Conservation (phyloP, 1,140 invertebrate genomes). For the Cotesia typhae region DNA sequence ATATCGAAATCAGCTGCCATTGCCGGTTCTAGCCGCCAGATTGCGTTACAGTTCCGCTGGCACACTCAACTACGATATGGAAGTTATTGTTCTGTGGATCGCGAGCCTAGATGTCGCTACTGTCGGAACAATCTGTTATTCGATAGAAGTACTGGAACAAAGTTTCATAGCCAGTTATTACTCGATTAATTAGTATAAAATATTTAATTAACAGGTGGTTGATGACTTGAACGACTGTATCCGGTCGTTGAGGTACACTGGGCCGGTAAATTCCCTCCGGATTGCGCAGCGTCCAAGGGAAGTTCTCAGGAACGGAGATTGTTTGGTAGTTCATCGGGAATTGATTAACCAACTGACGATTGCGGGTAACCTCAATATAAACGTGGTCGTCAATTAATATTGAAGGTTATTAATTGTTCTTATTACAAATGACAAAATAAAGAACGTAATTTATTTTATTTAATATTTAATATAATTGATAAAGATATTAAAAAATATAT, state of each 20-base stretch:
- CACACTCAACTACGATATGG: constrained; percentile 44
- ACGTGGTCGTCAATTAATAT: constrained; percentile 55
- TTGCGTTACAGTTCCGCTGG: constrained; percentile 44
- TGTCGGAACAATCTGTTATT: constrained; percentile 50
- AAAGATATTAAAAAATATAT: constrained; percentile 37
- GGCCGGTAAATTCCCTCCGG: constrained; percentile 57
- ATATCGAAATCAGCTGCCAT: constrained; percentile 57
- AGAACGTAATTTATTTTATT: too few species aligned
- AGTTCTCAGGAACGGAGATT: constrained; percentile 58
- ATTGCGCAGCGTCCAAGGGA: constrained; percentile 54
- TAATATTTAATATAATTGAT: constrained; percentile 7
- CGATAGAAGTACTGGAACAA: constrained; percentile 53
- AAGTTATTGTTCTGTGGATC: constrained; percentile 59
- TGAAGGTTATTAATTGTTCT: neutral
- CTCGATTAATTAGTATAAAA: neutral
- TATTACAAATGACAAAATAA: neutral
- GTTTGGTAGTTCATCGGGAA: constrained; percentile 58
- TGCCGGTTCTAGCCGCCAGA: constrained; percentile 56
- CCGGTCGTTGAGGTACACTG: constrained; percentile 58
- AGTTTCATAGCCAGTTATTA: neutral
- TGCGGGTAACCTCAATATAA: constrained; percentile 57
- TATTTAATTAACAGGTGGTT: constrained; percentile 48
- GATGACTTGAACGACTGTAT: constrained; percentile 53
- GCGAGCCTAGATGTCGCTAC: constrained; percentile 57
- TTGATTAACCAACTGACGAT: constrained; percentile 55